Percentiles rank a stretch among this genome's conserved stretches.
Conservation (phyloP, 2,113 vertebrate species). For the Tychaedon coryphoeus region DNA sequence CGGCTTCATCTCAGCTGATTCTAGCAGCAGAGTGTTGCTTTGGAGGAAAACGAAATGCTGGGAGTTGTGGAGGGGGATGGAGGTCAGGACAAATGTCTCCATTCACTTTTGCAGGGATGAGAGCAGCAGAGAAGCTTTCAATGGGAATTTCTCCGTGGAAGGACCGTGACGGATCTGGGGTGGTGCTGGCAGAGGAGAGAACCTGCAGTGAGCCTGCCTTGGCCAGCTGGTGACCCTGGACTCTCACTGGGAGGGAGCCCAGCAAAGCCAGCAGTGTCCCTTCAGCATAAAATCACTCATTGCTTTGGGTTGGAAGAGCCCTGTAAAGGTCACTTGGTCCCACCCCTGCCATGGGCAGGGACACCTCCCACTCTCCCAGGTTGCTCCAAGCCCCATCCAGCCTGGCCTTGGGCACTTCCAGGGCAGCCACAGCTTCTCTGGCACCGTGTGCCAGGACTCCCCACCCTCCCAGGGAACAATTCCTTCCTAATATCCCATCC, state of each 20-base stretch:
- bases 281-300: neutral
- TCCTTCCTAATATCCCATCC: neutral
- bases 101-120: neutral
- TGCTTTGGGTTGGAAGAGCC: neutral
- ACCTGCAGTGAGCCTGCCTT: neutral
- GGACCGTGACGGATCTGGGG: neutral
- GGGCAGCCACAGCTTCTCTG: neutral
- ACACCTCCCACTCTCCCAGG: accelerated
- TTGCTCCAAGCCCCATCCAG: accelerated
- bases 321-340: neutral
- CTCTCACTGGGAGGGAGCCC: neutral
- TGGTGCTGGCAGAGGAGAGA: neutral
- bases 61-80: neutral
- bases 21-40: neutral
- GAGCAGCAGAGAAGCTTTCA: neutral
- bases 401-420: neutral
- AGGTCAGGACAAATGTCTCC: neutral
- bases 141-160: neutral
- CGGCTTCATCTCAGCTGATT: constrained; percentile 3
- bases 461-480: accelerated
- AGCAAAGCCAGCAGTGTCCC: neutral
- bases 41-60: neutral
- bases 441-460: accelerated
- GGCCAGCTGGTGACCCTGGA: neutral
- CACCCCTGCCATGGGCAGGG: neutral